Evolutionary conservation across 1,140 invertebrate species (phyloP), one percentile per base, ranked within the genome.

Genomic region (Drosophila jambulina): DNA sequence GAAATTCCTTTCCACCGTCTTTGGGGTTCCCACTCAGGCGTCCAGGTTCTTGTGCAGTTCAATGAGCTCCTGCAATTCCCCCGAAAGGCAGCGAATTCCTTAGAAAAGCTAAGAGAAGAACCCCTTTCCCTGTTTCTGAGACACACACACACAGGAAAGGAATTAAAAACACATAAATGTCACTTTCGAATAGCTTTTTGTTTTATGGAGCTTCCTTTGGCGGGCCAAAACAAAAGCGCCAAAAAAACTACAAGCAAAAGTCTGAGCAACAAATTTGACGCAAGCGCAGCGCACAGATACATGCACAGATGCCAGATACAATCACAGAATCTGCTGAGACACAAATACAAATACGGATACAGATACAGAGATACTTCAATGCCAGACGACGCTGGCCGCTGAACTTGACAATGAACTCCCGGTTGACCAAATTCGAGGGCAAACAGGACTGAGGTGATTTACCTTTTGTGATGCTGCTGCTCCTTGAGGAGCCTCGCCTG

Each of bases 81-180:
- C 40, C 63, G 64, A 87, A 87, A 77, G 48, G 32, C 42, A 51
- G 48, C 12, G 61, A 88, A 83, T 87, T 87, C 83, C 83, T 74
- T 67, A 64, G 76, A 87, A 82, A 74, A 67, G 64, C 68, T 70
- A 82, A 57, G 62, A 85, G 60, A 46, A 53, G 23, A 32, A 67
- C 43, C 58, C 53, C 61, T 36, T 15, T n/a, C 27, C 57, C 29
- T 23, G 27, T 19, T 32, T 27, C 25, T 2, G 19, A 59, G 21
- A 23, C 21, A 48, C 62, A 43, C 54, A 77, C 38, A 54, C 42
- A 67, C 53, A 59, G 42, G n/a, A 49, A 87, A 80, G 78, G 84
- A 84, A 88, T 88, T 90, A 88, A 88, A 88, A 88, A 84, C 85
- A 88, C 80, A 88, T 88, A 88, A 88, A 88, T 88, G 80, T 88